These are phyloP conservation scores for Scaptodrosophila lebanonensis DNA, from an alignment of 1,140 invertebrate species.

Conservation along the genomic window DNA sequence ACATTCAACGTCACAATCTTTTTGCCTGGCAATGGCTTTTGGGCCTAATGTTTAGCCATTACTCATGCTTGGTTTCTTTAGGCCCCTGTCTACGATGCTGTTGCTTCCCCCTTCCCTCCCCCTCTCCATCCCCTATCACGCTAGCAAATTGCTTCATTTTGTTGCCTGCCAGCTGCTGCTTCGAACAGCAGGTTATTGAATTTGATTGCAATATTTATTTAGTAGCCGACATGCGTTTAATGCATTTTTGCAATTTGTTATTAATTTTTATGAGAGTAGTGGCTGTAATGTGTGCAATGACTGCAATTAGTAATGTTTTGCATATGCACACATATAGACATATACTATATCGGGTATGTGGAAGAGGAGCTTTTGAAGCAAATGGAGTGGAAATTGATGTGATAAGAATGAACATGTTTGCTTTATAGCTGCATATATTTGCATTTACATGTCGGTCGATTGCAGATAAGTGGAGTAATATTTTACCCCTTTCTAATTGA, in stretches of 20 bases:
- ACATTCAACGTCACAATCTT: not conserved
- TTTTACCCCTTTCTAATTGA: too few relatives aligned
- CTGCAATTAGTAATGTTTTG: constrained; percentile 36
- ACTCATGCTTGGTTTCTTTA: constrained; percentile 40
- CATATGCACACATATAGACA: constrained; percentile 34
- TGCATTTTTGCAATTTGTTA: constrained; percentile 59
- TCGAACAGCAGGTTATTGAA: constrained; percentile 69
- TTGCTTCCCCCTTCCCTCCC: constrained; percentile 5
- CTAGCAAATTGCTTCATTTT: constrained; percentile 68
- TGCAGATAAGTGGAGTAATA: too few relatives aligned
- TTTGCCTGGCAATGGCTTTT: not conserved
- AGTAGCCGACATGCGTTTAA: constrained; percentile 45
- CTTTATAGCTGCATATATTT: too few relatives aligned
- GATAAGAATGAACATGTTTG: too few relatives aligned
- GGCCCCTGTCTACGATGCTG: constrained; percentile 9
- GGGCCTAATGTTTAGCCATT: constrained; percentile 65
- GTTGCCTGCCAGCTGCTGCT: constrained; percentile 3
- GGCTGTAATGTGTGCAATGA: constrained; percentile 10
- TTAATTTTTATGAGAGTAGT: constrained; percentile 27
- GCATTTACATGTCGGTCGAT: too few relatives aligned
- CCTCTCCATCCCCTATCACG: too few relatives aligned
- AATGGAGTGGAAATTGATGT: too few relatives aligned
- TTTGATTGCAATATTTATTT: constrained; percentile 69
- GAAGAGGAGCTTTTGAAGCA: not conserved
- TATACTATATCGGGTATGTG: not conserved